Evolutionary conservation across 2,888 invertebrate genomes (phyloP).

Genomic region (Xanthorhoe spadicearia): DNA sequence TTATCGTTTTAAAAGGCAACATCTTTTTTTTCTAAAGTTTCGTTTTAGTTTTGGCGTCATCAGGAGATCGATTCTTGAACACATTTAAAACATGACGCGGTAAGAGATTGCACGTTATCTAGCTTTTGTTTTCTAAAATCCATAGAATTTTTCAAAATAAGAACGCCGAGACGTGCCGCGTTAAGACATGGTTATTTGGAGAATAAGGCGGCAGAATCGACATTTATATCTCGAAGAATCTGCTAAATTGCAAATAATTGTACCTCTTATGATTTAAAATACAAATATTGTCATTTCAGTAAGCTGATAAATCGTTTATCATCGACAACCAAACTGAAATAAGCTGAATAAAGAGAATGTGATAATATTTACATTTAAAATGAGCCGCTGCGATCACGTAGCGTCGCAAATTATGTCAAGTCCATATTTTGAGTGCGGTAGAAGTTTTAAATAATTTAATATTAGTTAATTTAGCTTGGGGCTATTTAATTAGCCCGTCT

Average conservation of each 20-base stretch:
- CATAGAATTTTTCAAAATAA: no score
- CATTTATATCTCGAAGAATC: not conserved
- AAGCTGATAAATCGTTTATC: not conserved
- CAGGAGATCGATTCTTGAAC: no score
- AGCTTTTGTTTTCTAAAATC: no score
- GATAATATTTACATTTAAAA: constrained; percentile 1
- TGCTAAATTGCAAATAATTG: not conserved
- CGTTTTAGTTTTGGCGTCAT: no score
- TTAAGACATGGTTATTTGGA: no score
- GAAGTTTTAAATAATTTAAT: not conserved
- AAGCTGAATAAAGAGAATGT: not conserved
- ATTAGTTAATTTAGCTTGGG: not conserved
- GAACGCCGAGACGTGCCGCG: no score
- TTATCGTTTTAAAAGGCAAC: no score
- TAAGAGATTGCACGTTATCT: no score
- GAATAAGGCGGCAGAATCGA: no score
- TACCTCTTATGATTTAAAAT: no score
- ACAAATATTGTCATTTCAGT: not conserved
- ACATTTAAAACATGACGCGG: no score
- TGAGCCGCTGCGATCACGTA: not conserved
- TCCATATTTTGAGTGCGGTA: not conserved
- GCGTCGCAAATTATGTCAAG: not conserved
- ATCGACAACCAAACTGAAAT: not conserved
- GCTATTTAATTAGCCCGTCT: not conserved
- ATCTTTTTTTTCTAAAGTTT: no score